Percentiles rank a stretch among this genome's conserved stretches.
These are phyloP conservation scores for Silurus aristotelis DNA, from an alignment of 2,797 vertebrate species.

Conservation along the genomic window DNA sequence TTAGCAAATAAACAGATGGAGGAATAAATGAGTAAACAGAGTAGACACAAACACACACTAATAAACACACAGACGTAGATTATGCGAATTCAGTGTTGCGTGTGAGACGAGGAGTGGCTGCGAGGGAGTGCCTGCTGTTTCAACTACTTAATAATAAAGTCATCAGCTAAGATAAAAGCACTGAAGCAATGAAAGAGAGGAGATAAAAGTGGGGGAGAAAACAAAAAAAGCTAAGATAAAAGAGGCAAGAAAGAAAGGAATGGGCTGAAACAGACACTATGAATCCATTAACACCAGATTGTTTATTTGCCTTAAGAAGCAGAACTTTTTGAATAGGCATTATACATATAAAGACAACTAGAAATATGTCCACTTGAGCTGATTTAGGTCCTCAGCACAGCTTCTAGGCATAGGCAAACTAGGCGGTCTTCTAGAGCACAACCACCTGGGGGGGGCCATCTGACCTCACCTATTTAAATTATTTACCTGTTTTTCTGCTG, in stretches of 20 bases:
- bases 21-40: constrained; percentile 35
- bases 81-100: constrained; percentile 5
- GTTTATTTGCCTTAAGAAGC: neutral
- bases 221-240: neutral
- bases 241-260: neutral
- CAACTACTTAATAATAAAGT: constrained; percentile 9
- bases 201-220: neutral
- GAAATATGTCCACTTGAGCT: neutral
- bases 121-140: constrained; percentile 22
- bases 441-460: no score
- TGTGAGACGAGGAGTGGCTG: constrained; percentile 21
- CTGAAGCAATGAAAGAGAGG: neutral
- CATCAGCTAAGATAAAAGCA: constrained; percentile 1
- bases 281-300: neutral
- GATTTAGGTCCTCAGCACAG: neutral
- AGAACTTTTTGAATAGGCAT: neutral
- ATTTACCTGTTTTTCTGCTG: no score
- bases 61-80: constrained; percentile 4
- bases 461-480: no score
- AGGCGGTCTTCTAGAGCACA: no score
- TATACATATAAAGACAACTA: neutral
- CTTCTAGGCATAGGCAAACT: no score
- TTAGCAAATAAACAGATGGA: constrained; percentile 44
- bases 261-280: neutral
- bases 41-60: constrained; percentile 26